A percentile compares a stretch with the other conserved stretches of the same genome.
Evolutionary conservation across 2,888 invertebrate genomes (phyloP).

Genomic region (Bedellia somnulentella): DNA sequence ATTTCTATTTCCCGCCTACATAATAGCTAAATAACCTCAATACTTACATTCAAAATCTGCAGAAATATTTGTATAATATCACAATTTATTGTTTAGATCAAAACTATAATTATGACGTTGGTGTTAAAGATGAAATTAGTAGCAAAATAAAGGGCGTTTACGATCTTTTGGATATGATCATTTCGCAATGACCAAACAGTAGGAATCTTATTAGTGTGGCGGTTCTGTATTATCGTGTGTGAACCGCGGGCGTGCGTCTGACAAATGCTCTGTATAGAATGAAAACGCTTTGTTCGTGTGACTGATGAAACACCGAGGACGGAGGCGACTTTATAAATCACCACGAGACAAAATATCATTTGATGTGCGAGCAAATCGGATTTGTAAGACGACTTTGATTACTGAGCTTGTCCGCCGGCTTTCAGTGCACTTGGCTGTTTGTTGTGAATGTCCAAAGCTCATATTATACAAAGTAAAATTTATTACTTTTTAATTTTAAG

Average conservation of each 20-base stretch:
- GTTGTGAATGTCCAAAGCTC: too few relatives aligned
- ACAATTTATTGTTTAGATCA: not conserved
- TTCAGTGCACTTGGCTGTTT: too few relatives aligned
- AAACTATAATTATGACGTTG: not conserved
- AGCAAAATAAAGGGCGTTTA: not conserved
- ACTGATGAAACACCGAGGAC: constrained; percentile 5
- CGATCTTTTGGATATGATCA: not conserved
- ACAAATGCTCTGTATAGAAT: constrained; percentile 17
- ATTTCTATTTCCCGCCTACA: constrained; percentile 29
- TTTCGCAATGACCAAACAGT: constrained; percentile 13
- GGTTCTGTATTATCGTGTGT: constrained; percentile 13
- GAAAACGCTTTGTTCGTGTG: constrained; percentile 8
- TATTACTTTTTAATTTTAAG: too few relatives aligned
- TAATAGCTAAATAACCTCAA: constrained; percentile 14
- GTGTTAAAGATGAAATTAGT: not conserved
- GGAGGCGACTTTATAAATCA: constrained; percentile 9
- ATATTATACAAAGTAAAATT: too few relatives aligned
- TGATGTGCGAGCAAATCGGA: not conserved
- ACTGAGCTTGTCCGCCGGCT: too few relatives aligned
- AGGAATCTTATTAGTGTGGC: constrained; percentile 20
- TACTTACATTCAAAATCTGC: constrained; percentile 7
- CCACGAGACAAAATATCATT: not conserved
- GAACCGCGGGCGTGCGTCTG: constrained; percentile 19
- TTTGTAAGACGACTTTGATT: too few relatives aligned
- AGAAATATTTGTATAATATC: not conserved